phyloP scores from a whole-genome alignment of 1,140 invertebrate species.

The Aphis craccivora region DNA sequence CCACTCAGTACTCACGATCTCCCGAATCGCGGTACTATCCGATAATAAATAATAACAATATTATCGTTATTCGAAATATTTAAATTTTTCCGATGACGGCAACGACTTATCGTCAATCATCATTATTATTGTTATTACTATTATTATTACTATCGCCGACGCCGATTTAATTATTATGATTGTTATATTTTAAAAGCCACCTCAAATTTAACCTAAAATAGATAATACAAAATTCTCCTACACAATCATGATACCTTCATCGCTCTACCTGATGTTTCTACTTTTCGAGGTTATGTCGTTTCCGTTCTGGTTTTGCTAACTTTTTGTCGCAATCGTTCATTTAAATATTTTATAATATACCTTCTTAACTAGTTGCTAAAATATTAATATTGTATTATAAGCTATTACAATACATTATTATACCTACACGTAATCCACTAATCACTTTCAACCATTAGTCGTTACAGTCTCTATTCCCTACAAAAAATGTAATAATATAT shows the following conservation, averaged over 20 bases:
- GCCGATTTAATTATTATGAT: background rate
- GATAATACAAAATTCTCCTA: slow-evolving; percentile 29
- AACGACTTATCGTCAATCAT: background rate
- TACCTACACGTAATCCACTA: no score
- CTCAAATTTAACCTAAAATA: slow-evolving; percentile 48
- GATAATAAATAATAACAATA: background rate
- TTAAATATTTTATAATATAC: no score
- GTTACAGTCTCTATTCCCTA: no score
- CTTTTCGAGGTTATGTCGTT: slow-evolving; percentile 34
- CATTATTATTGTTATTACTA: slow-evolving; percentile 7
- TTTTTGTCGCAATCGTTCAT: background rate
- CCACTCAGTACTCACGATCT: background rate
- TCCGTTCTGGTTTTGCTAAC: background rate
- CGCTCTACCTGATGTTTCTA: background rate
- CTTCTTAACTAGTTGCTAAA: background rate
- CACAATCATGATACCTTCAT: slow-evolving; percentile 3
- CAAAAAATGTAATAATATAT: no score
- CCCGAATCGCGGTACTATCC: background rate
- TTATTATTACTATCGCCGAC: background rate
- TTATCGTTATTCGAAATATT: background rate
- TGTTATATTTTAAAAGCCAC: background rate
- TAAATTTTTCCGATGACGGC: background rate
- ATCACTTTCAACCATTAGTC: no score
- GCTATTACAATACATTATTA: no score
- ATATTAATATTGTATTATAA: no score